phyloP scores from a whole-genome alignment of 2,888 invertebrate genomes.

The Nowickia ferox region DNA sequence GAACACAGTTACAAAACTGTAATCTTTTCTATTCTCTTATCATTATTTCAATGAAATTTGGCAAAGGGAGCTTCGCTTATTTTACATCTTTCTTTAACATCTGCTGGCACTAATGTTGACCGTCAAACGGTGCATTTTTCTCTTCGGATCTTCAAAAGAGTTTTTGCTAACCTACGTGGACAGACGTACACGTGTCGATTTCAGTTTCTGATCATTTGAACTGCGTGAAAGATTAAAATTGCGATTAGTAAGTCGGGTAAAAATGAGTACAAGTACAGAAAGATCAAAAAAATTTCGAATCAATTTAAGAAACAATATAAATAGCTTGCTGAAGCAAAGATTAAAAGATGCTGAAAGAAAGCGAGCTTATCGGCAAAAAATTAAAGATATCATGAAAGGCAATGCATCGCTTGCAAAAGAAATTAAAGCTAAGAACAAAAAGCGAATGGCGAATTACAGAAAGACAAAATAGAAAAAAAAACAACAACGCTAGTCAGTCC shows the following conservation, averaged over 20 bases:
- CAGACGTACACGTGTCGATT: too few relatives aligned
- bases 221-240: conserved; percentile 44
- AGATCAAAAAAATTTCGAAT: conserved; percentile 46
- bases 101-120: conserved; percentile 11
- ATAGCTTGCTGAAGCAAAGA: conserved; percentile 33
- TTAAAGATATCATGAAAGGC: conserved; percentile 34
- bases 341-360: conserved; percentile 32
- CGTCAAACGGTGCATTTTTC: conserved; percentile 11
- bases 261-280: conserved; percentile 48
- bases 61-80: conserved; percentile 22
- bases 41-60: too few relatives aligned
- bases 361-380: conserved; percentile 18
- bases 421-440: conserved; percentile 6
- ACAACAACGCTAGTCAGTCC: too few relatives aligned
- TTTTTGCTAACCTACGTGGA: too few relatives aligned
- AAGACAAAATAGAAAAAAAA: too few relatives aligned
- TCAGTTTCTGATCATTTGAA: conserved; percentile 45
- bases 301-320: too few relatives aligned
- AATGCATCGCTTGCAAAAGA: conserved; percentile 33
- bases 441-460: too few relatives aligned
- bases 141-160: conserved; percentile 13
- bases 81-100: conserved; percentile 18
- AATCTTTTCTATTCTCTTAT: conserved; percentile 16
- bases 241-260: conserved; percentile 47
- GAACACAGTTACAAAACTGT: conserved; percentile 14